Evolutionary conservation across 1,140 invertebrate species (phyloP).

Genomic region (Megalonaias nervosa): DNA sequence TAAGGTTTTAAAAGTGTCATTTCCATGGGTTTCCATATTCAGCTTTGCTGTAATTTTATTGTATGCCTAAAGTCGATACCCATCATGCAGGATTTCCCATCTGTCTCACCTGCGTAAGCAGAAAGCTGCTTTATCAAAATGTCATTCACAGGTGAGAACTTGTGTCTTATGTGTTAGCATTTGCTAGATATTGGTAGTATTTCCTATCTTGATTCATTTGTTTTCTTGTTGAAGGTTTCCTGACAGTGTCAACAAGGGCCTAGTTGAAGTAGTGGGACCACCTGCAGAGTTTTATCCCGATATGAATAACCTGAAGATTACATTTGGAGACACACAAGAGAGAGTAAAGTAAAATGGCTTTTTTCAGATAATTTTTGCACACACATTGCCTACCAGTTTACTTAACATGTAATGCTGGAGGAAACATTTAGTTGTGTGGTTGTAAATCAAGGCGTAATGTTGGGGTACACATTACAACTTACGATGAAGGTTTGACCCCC

Average conservation of each 20-base stretch:
- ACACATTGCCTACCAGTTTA: conserved; percentile 1
- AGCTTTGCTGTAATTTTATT: neutral
- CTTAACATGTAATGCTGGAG: neutral
- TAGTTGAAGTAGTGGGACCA: conserved; percentile 92
- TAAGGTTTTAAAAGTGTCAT: neutral
- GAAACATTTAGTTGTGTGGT: neutral
- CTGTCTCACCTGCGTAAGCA: neutral
- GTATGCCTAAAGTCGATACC: neutral
- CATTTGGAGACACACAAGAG: conserved; percentile 90
- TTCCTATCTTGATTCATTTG: neutral
- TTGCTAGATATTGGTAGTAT: neutral
- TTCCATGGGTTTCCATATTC: no score
- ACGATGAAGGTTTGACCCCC: no score
- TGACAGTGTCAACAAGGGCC: conserved; percentile 82
- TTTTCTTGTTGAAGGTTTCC: conserved; percentile 79
- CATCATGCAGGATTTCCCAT: neutral
- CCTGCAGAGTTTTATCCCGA: conserved; percentile 91
- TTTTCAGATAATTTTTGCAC: neutral
- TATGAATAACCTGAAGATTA: conserved; percentile 79
- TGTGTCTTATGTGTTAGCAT: neutral
- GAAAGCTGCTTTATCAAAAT: neutral
- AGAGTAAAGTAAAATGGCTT: conserved; percentile 77
- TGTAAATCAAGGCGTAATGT: neutral
- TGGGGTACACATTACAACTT: neutral
- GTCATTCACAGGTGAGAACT: neutral